phyloP scores from a whole-genome alignment of 2,888 invertebrate genomes.

The Mantis religiosa region DNA sequence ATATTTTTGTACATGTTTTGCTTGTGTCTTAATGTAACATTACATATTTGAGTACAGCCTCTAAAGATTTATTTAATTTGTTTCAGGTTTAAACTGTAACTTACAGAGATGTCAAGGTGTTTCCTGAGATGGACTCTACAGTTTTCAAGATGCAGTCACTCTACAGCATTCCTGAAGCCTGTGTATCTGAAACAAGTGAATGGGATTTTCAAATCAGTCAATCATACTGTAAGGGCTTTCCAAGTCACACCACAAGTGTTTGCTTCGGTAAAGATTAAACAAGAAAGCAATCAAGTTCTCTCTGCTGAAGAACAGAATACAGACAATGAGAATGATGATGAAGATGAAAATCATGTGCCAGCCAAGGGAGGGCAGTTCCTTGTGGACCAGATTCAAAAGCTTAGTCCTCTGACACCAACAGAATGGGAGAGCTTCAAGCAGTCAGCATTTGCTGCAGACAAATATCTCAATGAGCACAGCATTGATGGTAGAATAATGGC shows the following conservation, averaged over 20 bases:
- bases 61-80: background rate
- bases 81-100: background rate
- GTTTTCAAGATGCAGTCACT: background rate
- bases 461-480: slow-evolving; percentile 49
- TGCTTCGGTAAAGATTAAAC: background rate
- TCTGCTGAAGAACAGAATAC: background rate
- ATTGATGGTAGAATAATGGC: slow-evolving; percentile 59
- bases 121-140: background rate
- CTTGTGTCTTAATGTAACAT: too few relatives aligned
- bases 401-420: slow-evolving; percentile 13
- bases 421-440: slow-evolving; percentile 47
- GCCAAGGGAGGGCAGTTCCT: background rate
- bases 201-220: background rate
- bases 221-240: background rate
- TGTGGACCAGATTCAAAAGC: background rate
- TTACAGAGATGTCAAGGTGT: background rate
- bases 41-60: too few relatives aligned
- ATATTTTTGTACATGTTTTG: too few relatives aligned
- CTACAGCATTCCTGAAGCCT: background rate
- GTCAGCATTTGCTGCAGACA: slow-evolving; percentile 43
- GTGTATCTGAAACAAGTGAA: background rate
- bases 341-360: background rate
- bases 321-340: background rate
- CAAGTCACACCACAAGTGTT: background rate
- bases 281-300: background rate